Percentiles rank a stretch among this genome's conserved stretches.
These are phyloP conservation scores for Poeciliopsis presidionis DNA, from an alignment of 2,797 vertebrate genomes.

Conservation along the genomic window DNA sequence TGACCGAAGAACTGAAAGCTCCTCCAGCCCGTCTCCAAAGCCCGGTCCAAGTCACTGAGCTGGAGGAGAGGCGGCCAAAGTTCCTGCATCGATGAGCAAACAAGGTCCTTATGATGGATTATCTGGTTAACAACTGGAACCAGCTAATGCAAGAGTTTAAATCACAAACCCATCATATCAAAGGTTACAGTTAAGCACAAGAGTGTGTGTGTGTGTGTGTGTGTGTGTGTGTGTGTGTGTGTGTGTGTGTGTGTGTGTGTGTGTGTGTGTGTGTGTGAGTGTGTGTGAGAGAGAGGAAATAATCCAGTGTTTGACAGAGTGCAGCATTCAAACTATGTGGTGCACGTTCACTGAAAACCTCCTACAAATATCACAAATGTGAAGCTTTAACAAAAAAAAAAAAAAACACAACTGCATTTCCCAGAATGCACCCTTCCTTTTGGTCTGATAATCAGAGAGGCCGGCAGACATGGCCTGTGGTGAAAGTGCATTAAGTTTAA, in stretches of 20 bases:
- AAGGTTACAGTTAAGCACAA: slow-evolving; percentile 38
- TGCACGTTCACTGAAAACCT: slow-evolving; percentile 42
- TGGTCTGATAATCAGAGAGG: slow-evolving; percentile 17
- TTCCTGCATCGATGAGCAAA: neutral
- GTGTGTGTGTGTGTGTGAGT: slow-evolving; percentile 41
- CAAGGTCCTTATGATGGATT: neutral
- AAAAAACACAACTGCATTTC: neutral
- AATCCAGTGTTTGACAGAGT: slow-evolving; percentile 50
- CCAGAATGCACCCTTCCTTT: neutral
- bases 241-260: slow-evolving; percentile 53
- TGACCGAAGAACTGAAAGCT: slow-evolving; percentile 32
- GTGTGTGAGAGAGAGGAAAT: slow-evolving; percentile 27
- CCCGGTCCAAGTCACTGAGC: slow-evolving; percentile 21
- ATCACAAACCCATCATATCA: slow-evolving; percentile 17
- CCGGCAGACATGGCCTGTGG: slow-evolving; percentile 21
- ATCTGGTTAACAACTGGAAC: slow-evolving; percentile 27
- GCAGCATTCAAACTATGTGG: slow-evolving; percentile 65
- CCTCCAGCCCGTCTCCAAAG: slow-evolving; percentile 38
- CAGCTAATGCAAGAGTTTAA: neutral
- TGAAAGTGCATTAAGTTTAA: slow-evolving; percentile 48
- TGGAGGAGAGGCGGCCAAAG: slow-evolving; percentile 29
- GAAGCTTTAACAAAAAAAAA: slow-evolving; percentile 7
- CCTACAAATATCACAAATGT: slow-evolving; percentile 21
- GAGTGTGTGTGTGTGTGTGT: slow-evolving; percentile 29
- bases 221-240: slow-evolving; percentile 50